Conservation (phyloP, 2,888 invertebrate species). For the Osedax frankpressi region DNA sequence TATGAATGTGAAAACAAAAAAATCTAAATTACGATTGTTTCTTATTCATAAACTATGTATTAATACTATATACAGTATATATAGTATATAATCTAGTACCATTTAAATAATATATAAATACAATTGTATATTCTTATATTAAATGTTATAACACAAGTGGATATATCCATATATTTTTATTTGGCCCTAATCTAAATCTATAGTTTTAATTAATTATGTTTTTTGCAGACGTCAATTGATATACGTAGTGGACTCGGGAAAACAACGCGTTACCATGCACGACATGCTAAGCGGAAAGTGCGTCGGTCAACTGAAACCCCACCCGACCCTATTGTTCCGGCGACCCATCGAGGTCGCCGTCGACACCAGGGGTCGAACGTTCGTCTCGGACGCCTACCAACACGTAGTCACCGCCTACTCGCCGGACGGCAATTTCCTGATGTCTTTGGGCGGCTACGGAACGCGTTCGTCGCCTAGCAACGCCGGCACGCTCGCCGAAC, state of each 20-base stretch:
- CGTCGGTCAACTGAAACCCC: conserved; percentile 18
- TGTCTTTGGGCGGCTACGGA: conserved; percentile 17
- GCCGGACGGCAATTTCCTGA: conserved; percentile 21
- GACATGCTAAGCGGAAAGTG: conserved; percentile 16
- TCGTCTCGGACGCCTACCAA: conserved; percentile 18
- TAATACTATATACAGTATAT: too few relatives aligned
- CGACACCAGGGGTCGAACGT: conserved; percentile 16
- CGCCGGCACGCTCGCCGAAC: conserved; percentile 20
- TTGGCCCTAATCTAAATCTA: too few relatives aligned
- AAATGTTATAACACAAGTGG: too few relatives aligned
- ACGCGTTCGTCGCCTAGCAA: too few relatives aligned
- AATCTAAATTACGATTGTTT: too few relatives aligned
- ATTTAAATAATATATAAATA: too few relatives aligned
- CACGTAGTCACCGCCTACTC: conserved; percentile 20
- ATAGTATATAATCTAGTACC: too few relatives aligned
- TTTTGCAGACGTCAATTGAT: conserved; percentile 11
- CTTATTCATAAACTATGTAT: too few relatives aligned
- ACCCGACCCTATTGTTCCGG: conserved; percentile 13
- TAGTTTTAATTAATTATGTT: too few relatives aligned
- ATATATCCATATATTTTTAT: too few relatives aligned
- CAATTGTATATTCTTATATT: too few relatives aligned
- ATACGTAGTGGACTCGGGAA: conserved; percentile 13
- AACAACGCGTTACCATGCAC: conserved; percentile 21
- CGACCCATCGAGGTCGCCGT: conserved; percentile 19
- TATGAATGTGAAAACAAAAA: too few relatives aligned